phyloP scores from a whole-genome alignment of 2,888 invertebrate genomes.

The Argyresthia albistria region DNA sequence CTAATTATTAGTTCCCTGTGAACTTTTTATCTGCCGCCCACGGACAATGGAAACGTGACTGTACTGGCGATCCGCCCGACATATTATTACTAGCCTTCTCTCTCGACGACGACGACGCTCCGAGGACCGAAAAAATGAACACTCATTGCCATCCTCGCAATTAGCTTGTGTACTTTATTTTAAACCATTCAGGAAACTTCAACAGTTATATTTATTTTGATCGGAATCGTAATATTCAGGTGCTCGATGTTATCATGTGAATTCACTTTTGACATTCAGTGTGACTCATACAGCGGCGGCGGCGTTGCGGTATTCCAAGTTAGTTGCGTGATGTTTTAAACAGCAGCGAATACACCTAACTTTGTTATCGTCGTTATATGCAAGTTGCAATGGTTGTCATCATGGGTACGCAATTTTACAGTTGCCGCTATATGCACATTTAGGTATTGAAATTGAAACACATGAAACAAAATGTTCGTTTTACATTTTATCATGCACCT shows the following conservation, averaged over 20 bases:
- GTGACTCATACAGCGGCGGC: not conserved
- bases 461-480: not conserved
- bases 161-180: not conserved
- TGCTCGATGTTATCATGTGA: too few species aligned
- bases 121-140: constrained; percentile 16
- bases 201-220: not conserved
- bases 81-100: constrained; percentile 15
- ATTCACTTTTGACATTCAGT: not conserved
- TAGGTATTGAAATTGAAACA: not conserved
- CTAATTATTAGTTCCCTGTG: constrained; percentile 58
- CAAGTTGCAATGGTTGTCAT: constrained; percentile 15
- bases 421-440: not conserved
- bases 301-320: not conserved
- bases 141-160: constrained; percentile 16
- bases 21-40: constrained; percentile 59
- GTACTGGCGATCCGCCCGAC: constrained; percentile 38
- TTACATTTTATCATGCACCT: not conserved
- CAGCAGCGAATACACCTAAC: not conserved
- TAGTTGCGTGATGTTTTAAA: too few species aligned
- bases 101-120: constrained; percentile 20
- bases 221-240: not conserved
- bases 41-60: constrained; percentile 69
- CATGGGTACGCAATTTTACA: constrained; percentile 12
- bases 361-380: constrained; percentile 15
- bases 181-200: not conserved